Evolutionary conservation across 2,888 invertebrate genomes (phyloP).

Genomic region (Drosophila atroscutellata): DNA sequence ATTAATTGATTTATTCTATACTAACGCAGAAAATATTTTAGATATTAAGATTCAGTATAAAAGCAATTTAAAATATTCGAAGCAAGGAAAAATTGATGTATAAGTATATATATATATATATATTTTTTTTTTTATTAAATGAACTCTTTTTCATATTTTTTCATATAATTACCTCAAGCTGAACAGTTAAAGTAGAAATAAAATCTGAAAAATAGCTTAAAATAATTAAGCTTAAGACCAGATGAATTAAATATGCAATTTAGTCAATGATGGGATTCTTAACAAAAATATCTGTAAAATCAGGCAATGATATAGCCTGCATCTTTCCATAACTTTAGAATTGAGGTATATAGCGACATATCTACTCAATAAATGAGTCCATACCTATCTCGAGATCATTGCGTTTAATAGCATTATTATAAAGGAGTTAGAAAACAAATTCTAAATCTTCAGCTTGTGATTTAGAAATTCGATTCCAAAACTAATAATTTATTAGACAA

Average conservation of each 20-base stretch:
- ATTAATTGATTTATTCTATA: background rate
- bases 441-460: background rate
- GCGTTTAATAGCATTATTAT: background rate
- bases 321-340: background rate
- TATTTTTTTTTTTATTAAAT: background rate
- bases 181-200: background rate
- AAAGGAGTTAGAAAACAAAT: no score
- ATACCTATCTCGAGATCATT: background rate
- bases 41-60: background rate
- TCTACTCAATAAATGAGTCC: background rate
- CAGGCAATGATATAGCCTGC: background rate
- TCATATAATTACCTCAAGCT: background rate
- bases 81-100: background rate
- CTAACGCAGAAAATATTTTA: background rate
- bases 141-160: background rate
- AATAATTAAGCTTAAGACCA: accelerated
- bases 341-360: background rate
- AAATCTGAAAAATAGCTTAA: no score
- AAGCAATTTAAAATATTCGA: background rate
- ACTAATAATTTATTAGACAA: background rate
- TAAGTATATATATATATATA: background rate
- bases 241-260: no score
- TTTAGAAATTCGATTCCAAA: background rate
- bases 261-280: background rate
- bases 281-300: background rate